Base-by-base conservation (phyloP, 1,140 invertebrate species). In the Drosophila jambulina region DNA sequence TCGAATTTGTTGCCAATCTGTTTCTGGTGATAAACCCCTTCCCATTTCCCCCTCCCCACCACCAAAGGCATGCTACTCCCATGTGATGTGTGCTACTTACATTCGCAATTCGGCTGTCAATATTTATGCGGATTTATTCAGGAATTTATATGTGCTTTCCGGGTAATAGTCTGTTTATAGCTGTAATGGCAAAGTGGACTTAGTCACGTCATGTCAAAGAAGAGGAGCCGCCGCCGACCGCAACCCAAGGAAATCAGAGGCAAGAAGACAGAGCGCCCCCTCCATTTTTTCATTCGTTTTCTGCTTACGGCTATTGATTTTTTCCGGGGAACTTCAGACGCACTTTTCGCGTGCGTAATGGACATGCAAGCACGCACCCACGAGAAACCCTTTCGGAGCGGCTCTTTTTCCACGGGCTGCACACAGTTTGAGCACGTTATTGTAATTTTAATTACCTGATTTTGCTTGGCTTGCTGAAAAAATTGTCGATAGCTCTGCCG, bases 171-270 rank as follows among this genome's bases (percentile, higher is more conserved):
- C 80, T 75, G 75, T 79, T 83, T 83, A 82, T 88, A 78, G 75
- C 81, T 81, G 80, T 65, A 90, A 88, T 84, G 32, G 78, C 81
- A 86, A 87, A 87, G 63, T 88, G 82, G 74, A 69, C 69, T 88
- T 84, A 88, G 84, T 88, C 84, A 88, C 84, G 84, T 90, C 85
- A 88, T 88, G 68, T 74, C 67, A 61, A 36, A 9, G 19, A 40
- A 53, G 15, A 46, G 48, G 25, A 69, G 56, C 61, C 45, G 36
- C 81, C 61, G 32, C 43, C 75, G 59, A 54, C 53, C 32, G 32
- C 19, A 54, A 32, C 32, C 15, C 32, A 23, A 54, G 53, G 9
- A 54, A 54, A 54, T 54, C 32, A 38, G 9, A 54, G 19, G 21
- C 53, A 54, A 54, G 38, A 59, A 64, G 54, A 53, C 25, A 40